Evolutionary conservation across 1,140 invertebrate genomes (phyloP).

Genomic region (Rhynchophorus ferrugineus): DNA sequence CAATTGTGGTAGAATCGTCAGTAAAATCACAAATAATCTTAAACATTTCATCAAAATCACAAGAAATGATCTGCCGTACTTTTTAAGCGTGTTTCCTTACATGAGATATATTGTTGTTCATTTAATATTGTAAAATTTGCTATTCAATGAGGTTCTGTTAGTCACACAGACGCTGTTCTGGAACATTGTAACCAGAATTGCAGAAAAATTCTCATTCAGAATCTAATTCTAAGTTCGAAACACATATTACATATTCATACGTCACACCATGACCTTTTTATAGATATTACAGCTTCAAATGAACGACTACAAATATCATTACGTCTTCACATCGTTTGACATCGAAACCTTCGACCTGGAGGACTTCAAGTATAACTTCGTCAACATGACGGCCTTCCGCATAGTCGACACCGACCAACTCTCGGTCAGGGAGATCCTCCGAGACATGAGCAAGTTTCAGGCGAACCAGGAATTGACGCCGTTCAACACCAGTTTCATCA

Average conservation of each 20-base stretch:
- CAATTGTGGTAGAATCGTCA: too few species aligned
- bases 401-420: constrained; percentile 72
- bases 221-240: too few species aligned
- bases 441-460: constrained; percentile 82
- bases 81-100: too few species aligned
- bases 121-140: too few species aligned
- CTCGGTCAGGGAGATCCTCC: constrained; percentile 64
- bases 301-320: constrained; percentile 91
- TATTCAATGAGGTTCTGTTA: too few species aligned
- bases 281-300: constrained; percentile 88
- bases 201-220: not conserved
- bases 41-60: too few species aligned
- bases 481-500: constrained; percentile 59
- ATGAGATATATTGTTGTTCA: too few species aligned
- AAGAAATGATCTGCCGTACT: too few species aligned
- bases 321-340: constrained; percentile 88
- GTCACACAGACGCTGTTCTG: too few species aligned
- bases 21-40: too few species aligned
- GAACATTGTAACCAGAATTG: too few species aligned
- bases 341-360: constrained; percentile 86
- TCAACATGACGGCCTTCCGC: constrained; percentile 88
- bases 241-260: too few species aligned
- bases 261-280: constrained; percentile 37
- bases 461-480: constrained; percentile 52
- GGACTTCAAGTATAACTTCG: constrained; percentile 89